Percentiles rank a stretch among this genome's conserved stretches.
Conservation (phyloP, 2,797 vertebrate genomes). For the Chelon auratus region DNA sequence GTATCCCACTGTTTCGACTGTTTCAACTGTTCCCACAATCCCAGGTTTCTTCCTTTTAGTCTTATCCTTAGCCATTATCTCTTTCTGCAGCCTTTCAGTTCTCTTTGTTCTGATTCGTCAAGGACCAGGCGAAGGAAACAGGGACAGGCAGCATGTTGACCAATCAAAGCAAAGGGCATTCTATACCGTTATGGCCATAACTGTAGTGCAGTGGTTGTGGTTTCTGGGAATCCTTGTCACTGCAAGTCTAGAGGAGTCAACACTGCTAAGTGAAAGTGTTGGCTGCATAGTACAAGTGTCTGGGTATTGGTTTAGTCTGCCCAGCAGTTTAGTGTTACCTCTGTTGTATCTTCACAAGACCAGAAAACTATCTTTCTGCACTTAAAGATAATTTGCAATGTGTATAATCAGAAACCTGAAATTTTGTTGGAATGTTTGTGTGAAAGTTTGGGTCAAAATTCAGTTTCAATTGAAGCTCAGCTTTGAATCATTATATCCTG, state of each 20-base stretch:
- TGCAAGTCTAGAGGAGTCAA: neutral
- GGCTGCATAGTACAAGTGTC: too few species aligned
- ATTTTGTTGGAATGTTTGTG: too few species aligned
- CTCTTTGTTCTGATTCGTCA: constrained; percentile 21
- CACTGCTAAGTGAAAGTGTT: too few species aligned
- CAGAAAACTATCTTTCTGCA: neutral
- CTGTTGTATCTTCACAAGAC: constrained; percentile 19
- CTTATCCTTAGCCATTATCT: accelerated
- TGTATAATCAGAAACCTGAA: neutral
- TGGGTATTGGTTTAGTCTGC: neutral
- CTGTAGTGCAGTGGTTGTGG: neutral
- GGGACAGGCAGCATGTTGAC: neutral
- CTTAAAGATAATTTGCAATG: neutral
- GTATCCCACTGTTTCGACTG: too few species aligned
- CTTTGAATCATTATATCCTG: too few species aligned
- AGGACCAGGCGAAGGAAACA: neutral
- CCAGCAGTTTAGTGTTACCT: constrained; percentile 10
- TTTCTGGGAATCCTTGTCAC: neutral
- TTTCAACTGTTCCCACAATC: too few species aligned
- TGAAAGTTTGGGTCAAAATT: too few species aligned
- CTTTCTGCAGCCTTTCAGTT: constrained; percentile 23
- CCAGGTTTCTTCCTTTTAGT: neutral
- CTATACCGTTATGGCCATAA: neutral
- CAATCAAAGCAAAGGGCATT: constrained; percentile 24
- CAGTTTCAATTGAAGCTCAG: too few species aligned